Percentiles rank a stretch among this genome's conserved stretches.
Conservation (phyloP, 2,797 vertebrate species). For the Hydrocynus forskahlii region DNA sequence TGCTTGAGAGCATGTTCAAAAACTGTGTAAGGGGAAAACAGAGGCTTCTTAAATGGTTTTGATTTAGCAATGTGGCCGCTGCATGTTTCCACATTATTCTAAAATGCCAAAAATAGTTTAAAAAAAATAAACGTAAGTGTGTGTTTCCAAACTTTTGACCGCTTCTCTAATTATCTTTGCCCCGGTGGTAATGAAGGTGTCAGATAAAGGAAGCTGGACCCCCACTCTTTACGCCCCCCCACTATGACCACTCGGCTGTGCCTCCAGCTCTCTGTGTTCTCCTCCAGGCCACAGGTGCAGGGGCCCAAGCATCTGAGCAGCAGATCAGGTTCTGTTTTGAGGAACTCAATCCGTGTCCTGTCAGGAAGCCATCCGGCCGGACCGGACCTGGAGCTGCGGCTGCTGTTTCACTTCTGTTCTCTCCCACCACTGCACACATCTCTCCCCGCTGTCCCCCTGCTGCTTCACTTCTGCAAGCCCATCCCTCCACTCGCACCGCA, state of each 20-base stretch:
- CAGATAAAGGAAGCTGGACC: conserved; percentile 12
- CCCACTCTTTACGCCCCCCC: background rate
- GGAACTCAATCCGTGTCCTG: conserved; percentile 83
- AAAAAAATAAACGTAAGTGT: background rate
- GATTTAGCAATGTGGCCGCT: no score
- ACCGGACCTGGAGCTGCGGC: conserved; percentile 15
- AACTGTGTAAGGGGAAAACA: no score
- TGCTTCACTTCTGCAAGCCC: background rate
- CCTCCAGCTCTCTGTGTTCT: conserved; percentile 28
- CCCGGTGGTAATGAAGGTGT: conserved; percentile 24
- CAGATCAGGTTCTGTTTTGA: conserved; percentile 77
- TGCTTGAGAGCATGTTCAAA: no score
- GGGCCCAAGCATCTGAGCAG: conserved; percentile 73
- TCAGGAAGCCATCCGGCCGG: conserved; percentile 74
- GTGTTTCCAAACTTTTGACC: background rate
- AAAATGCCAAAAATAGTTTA: no score
- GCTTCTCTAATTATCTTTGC: background rate
- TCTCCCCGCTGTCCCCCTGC: background rate
- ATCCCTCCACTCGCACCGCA: background rate
- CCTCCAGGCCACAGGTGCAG: conserved; percentile 64
- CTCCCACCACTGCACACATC: background rate
- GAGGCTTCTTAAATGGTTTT: no score
- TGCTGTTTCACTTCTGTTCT: conserved; percentile 43
- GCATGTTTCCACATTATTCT: no score
- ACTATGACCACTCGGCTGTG: background rate